Evolutionary conservation across 2,888 invertebrate genomes (phyloP).

Genomic region (Scaptodrosophila latifasciaeformis): DNA sequence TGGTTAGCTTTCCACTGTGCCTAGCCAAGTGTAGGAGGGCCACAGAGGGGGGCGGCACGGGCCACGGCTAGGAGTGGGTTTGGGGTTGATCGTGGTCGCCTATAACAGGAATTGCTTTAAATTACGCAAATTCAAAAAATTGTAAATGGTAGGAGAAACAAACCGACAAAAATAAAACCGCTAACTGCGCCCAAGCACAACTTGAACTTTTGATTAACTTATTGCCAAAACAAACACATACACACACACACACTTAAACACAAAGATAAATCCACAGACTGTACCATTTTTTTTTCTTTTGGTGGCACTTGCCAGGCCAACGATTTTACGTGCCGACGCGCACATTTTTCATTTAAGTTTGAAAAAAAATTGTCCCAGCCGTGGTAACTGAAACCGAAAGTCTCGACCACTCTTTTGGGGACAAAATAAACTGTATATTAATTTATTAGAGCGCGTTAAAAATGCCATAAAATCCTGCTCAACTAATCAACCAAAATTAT

Average conservation of each 20-base stretch:
- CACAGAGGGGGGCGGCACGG: conserved; percentile 4
- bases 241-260: conserved; percentile 3
- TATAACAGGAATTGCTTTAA: conserved; percentile 64
- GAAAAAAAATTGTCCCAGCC: no score
- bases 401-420: conserved; percentile 23
- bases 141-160: conserved; percentile 9
- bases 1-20: conserved; percentile 5
- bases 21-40: conserved; percentile 3
- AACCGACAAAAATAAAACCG: conserved; percentile 6
- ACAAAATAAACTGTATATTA: conserved; percentile 25
- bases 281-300: conserved; percentile 34
- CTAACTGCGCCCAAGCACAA: conserved; percentile 18
- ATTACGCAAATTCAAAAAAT: conserved; percentile 55
- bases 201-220: conserved; percentile 67
- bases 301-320: conserved; percentile 29
- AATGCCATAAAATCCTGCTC: conserved; percentile 18
- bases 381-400: conserved; percentile 47
- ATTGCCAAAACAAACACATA: conserved; percentile 33
- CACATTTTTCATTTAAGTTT: conserved; percentile 44
- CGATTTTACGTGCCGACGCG: conserved; percentile 47
- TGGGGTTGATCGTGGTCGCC: conserved; percentile 49
- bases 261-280: neutral
- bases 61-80: conserved; percentile 46
- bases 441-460: conserved; percentile 29
- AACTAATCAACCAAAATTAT: no score